These are phyloP conservation scores for Chelidonichthys spinosus DNA, from an alignment of 2,797 vertebrate genomes.

Conservation along the genomic window DNA sequence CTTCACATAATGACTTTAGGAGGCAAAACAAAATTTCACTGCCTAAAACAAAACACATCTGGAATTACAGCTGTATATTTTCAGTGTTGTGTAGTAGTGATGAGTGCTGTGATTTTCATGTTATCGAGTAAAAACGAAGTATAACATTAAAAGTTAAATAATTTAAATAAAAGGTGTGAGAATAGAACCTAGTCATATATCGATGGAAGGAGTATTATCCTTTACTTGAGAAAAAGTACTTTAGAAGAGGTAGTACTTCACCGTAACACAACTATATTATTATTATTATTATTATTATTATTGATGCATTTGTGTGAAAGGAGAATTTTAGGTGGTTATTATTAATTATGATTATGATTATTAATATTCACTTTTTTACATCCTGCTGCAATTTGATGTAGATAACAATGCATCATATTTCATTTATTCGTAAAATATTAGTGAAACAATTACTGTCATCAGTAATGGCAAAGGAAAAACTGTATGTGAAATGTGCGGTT, in stretches of 20 bases:
- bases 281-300: not conserved
- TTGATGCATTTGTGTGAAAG: not conserved
- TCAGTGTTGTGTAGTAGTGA: not conserved
- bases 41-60: not conserved
- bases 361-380: not conserved
- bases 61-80: not conserved
- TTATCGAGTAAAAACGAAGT: not conserved
- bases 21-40: not conserved
- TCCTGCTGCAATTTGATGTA: not conserved
- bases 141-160: not conserved
- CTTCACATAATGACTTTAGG: not conserved
- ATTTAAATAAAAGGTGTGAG: not conserved
- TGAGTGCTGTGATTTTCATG: not conserved
- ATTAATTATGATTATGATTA: not conserved
- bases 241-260: not conserved
- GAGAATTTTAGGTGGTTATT: not conserved
- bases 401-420: not conserved
- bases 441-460: not conserved
- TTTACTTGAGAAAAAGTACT: not conserved
- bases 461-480: not conserved
- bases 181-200: not conserved
- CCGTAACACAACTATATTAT: not conserved
- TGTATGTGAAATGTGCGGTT: not conserved
- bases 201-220: too few species aligned
- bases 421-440: not conserved